These are phyloP conservation scores for Procambarus clarkii DNA, from an alignment of 1,140 invertebrate species.

Conservation along the genomic window DNA sequence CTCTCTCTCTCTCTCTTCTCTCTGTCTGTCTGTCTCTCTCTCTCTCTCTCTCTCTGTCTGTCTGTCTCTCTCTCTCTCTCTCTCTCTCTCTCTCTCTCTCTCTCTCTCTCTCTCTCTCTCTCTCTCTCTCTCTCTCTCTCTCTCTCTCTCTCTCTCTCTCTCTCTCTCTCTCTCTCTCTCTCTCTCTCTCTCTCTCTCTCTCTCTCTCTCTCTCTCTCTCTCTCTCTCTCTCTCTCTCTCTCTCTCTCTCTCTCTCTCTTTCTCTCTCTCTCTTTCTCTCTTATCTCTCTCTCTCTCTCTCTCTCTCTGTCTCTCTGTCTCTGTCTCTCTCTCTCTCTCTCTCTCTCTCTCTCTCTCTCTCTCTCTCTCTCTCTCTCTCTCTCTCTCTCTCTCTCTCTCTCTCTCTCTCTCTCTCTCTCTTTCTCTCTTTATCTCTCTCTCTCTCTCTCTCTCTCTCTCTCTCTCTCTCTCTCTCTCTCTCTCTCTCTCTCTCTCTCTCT, in stretches of 20 bases:
- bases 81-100: conserved; percentile 9
- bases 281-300: too few species aligned
- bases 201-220: not conserved
- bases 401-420: conserved; percentile 9
- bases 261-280: not conserved
- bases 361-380: not conserved
- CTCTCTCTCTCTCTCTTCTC: not conserved
- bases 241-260: not conserved
- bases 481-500: conserved; percentile 9
- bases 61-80: conserved; percentile 5
- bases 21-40: not conserved
- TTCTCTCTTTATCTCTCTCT: too few species aligned
- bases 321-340: not conserved
- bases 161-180: conserved; percentile 9
- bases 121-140: conserved; percentile 9
- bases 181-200: not conserved
- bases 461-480: conserved; percentile 9
- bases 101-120: conserved; percentile 9
- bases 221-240: not conserved
- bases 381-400: conserved; percentile 4
- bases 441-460: conserved; percentile 9
- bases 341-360: not conserved
- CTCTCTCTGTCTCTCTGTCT: not conserved
- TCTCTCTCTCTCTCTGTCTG: conserved; percentile 1
- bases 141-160: conserved; percentile 9